Percentiles rank a stretch among this genome's conserved stretches.
phyloP scores from a whole-genome alignment of 1,140 invertebrate species.

The Fragariocoptes setiger region DNA sequence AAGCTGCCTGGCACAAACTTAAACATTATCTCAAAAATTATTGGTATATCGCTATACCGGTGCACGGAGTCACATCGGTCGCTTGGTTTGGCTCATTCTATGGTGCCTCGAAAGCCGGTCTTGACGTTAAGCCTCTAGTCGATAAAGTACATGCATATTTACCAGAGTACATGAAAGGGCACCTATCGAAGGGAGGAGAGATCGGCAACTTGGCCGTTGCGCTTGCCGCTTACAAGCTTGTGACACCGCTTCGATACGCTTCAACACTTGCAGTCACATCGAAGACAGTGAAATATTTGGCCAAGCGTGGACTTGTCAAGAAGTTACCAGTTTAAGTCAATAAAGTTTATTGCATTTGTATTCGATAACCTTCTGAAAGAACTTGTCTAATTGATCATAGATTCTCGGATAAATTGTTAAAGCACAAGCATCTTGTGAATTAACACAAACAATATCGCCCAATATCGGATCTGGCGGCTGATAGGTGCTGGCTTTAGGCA shows the following conservation, averaged over 20 bases:
- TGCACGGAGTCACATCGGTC: conserved; percentile 50
- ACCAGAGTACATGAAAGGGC: conserved; percentile 36
- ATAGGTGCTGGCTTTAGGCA: conserved; percentile 20
- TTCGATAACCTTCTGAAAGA: conserved; percentile 4
- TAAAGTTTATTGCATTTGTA: background rate
- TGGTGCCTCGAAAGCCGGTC: conserved; percentile 52
- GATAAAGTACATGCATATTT: conserved; percentile 28
- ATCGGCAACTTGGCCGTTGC: conserved; percentile 58
- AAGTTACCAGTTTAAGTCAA: conserved; percentile 6
- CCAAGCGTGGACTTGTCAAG: conserved; percentile 30
- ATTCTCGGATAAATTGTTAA: no score
- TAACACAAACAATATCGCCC: no score
- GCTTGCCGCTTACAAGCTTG: conserved; percentile 63
- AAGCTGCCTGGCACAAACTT: conserved; percentile 40
- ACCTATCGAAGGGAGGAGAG: conserved; percentile 31
- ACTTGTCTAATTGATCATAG: conserved; percentile 17
- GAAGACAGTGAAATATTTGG: conserved; percentile 30
- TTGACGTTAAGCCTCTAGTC: conserved; percentile 44
- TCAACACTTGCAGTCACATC: conserved; percentile 50
- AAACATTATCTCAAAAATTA: conserved; percentile 71
- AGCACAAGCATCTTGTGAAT: no score
- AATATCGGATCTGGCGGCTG: no score
- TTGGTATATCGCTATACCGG: conserved; percentile 66
- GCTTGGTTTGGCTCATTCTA: conserved; percentile 59
- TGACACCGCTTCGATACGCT: conserved; percentile 55